Base-by-base conservation (phyloP, 2,797 vertebrate genomes). In the Parambassis ranga region DNA sequence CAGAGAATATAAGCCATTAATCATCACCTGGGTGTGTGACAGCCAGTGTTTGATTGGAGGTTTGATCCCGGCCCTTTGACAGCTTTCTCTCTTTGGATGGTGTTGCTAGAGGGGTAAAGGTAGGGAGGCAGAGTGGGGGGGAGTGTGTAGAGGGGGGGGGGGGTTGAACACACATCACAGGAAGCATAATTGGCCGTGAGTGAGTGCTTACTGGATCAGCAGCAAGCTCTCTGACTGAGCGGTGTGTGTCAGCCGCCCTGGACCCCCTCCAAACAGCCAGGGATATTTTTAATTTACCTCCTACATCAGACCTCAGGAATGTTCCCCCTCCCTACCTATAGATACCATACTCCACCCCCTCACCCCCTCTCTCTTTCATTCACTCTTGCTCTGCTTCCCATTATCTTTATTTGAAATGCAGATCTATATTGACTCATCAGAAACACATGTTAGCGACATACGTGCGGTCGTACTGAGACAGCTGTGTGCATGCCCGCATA, bases 361-460 rank as follows among this genome's bases (percentile, higher is more conserved):
- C 43, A 26, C 47, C 33, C 57, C 15, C 42, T 36, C 50, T 78
- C 61, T 58, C 81, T 82, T 84, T 81, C 90, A 92, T 93, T 94
- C 89, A 87, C 89, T 86, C 87, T 86, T 87, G 89, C 84, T 92
- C 94, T 96, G 94, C 91, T 96, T 95, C 88, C 89, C 92, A 95
- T 96, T 97, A 96, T 94, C 94, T 95, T 95, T 96, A 94, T 92
- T 94, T 91, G 88, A 96, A 96, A 96, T 97, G 95, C 93, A 95
- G 94, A 95, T 95, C 93, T 95, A 94, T 95, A 94, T 93, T 91
- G 92, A 88, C 93, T 98, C 95, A 97, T 95, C 93, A 90, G 92
- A 97, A 98, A 95, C 96, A 98, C 91, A 92, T 97, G 95, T 94
- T 87, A 63, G 80, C 30, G 37, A 49, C 73, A 69, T 63, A 69